Evolutionary conservation across 2,113 vertebrate genomes (phyloP).

Genomic region (Nipponia nippon): DNA sequence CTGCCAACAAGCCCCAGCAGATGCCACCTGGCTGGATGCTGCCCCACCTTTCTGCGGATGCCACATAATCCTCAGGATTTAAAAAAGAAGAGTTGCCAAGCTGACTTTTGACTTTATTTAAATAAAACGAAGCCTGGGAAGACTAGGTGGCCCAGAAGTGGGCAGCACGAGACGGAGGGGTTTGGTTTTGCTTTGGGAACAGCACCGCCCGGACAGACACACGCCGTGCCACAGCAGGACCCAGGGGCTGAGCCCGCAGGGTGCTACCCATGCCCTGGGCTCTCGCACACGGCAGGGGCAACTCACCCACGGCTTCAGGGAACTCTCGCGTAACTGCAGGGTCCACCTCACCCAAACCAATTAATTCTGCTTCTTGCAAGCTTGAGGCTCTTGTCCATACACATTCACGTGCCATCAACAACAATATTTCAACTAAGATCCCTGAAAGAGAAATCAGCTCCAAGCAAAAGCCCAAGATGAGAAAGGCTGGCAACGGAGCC

Average conservation of each 20-base stretch:
- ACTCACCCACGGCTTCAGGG: fast-evolving
- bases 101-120: background rate
- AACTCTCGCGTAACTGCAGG: fast-evolving
- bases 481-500: background rate
- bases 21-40: background rate
- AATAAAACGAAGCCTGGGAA: background rate
- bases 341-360: background rate
- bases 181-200: background rate
- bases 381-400: background rate
- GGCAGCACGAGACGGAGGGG: fast-evolving
- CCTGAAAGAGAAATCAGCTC: background rate
- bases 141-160: fast-evolving
- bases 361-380: background rate
- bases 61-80: background rate
- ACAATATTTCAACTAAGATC: background rate
- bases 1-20: background rate
- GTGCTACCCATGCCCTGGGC: background rate
- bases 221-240: background rate
- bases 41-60: background rate
- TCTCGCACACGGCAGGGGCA: fast-evolving
- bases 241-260: background rate
- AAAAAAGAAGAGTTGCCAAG: background rate
- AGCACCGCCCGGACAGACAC: fast-evolving
- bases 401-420: fast-evolving
- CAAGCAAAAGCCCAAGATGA: background rate